Evolutionary conservation across 1,140 invertebrate species (phyloP).

Genomic region (Hyposmocoma kahamanoa): DNA sequence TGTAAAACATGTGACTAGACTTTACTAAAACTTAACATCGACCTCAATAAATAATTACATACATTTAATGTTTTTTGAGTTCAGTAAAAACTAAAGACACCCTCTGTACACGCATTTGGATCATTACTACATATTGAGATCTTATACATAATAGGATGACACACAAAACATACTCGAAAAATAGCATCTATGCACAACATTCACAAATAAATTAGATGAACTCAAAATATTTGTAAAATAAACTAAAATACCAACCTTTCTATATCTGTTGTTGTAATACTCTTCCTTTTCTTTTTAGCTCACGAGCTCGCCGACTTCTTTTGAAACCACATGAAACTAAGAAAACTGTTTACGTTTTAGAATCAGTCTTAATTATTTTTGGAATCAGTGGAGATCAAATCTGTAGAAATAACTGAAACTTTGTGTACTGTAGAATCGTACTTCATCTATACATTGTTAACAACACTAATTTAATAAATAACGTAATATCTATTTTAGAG

Average conservation of each 20-base stretch:
- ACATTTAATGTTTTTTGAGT: slow-evolving; percentile 53
- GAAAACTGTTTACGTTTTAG: too few species aligned
- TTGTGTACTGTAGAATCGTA: not conserved
- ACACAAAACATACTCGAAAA: slow-evolving; percentile 24
- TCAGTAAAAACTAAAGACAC: slow-evolving; percentile 36
- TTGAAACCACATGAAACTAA: too few species aligned
- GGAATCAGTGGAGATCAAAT: slow-evolving; percentile 52
- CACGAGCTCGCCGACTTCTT: too few species aligned
- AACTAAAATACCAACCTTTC: too few species aligned
- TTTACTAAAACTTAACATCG: slow-evolving; percentile 71
- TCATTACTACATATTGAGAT: slow-evolving; percentile 56
- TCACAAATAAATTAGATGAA: too few species aligned
- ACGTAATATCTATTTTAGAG: slow-evolving; percentile 40
- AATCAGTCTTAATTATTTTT: slow-evolving; percentile 42
- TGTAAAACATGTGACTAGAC: slow-evolving; percentile 70
- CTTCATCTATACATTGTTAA: slow-evolving; percentile 16
- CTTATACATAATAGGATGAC: slow-evolving; percentile 34
- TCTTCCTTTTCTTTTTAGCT: too few species aligned
- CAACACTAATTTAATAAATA: slow-evolving; percentile 51
- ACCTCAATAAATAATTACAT: slow-evolving; percentile 64
- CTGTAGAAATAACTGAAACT: slow-evolving; percentile 6
- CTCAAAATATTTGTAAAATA: too few species aligned
- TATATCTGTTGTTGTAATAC: too few species aligned
- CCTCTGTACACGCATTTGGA: slow-evolving; percentile 32
- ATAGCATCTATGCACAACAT: slow-evolving; percentile 12